Conservation (phyloP, 2,888 invertebrate genomes). For the Muschampia staudingeri region DNA sequence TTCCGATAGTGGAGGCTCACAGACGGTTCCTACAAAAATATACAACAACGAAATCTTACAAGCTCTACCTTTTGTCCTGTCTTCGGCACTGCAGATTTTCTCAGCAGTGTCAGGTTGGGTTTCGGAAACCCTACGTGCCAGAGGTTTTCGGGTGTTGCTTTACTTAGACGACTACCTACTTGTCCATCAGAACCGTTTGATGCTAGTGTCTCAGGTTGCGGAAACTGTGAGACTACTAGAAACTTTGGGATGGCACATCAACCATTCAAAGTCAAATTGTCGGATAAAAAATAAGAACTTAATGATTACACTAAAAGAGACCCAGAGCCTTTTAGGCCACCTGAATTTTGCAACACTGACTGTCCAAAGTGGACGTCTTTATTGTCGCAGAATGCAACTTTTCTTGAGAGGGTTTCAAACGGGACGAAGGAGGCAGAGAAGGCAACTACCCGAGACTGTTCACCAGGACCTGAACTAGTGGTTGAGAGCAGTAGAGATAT, state of each 20-base stretch:
- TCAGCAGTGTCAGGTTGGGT: background rate
- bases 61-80: background rate
- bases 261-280: background rate
- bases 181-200: background rate
- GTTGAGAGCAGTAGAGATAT: background rate
- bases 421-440: background rate
- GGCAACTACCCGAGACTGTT: background rate
- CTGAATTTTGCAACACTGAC: background rate
- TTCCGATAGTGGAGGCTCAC: background rate
- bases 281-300: background rate
- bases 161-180: slow-evolving; percentile 15
- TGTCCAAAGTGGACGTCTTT: background rate
- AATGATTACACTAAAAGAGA: background rate
- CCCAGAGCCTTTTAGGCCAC: background rate
- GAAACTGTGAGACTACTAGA: background rate
- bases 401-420: background rate
- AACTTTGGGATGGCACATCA: background rate
- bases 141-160: background rate
- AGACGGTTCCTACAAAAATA: background rate
- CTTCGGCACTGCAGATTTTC: background rate
- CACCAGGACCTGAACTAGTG: background rate
- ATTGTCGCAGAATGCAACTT: background rate
- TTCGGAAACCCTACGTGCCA: background rate
- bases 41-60: background rate
- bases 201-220: background rate